These are phyloP conservation scores for Chelonus formosanus DNA, from an alignment of 2,888 invertebrate genomes.

Conservation along the genomic window DNA sequence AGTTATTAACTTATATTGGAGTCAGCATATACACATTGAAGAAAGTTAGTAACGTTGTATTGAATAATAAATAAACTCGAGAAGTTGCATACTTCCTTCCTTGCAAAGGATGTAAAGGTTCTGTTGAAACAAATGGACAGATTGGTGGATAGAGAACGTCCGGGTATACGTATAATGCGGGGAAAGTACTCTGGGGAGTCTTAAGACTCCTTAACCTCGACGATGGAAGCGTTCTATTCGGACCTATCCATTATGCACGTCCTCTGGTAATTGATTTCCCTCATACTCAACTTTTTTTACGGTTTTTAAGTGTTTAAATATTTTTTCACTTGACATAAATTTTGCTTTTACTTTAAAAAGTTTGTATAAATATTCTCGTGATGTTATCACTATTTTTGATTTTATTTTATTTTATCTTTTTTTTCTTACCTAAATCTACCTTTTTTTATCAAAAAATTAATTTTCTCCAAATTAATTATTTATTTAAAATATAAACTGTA, in stretches of 20 bases:
- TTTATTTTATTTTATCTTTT: no score
- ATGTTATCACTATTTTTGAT: no score
- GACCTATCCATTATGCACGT: constrained; percentile 58
- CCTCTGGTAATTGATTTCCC: constrained; percentile 57
- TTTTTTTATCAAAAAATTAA: no score
- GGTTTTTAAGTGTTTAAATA: constrained; percentile 3
- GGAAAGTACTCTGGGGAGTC: constrained; percentile 53
- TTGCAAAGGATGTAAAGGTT: constrained; percentile 49
- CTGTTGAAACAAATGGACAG: constrained; percentile 47
- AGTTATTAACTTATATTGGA: background rate
- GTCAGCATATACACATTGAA: constrained; percentile 10
- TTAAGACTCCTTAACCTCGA: constrained; percentile 55
- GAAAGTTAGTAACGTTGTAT: constrained; percentile 41
- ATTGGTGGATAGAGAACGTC: constrained; percentile 47
- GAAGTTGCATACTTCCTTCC: constrained; percentile 58
- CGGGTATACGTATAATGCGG: constrained; percentile 22
- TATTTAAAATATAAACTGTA: no score
- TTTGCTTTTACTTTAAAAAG: no score
- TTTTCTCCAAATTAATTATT: no score
- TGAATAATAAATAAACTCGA: constrained; percentile 61
- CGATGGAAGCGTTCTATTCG: constrained; percentile 46
- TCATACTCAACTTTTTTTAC: constrained; percentile 22
- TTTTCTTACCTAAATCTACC: no score
- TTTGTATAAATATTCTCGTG: no score
- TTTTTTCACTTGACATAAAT: constrained; percentile 1